Evolutionary conservation across 2,797 vertebrate species (phyloP), one percentile per base, ranked within the genome.

Genomic region (Protosalanx chinensis): DNA sequence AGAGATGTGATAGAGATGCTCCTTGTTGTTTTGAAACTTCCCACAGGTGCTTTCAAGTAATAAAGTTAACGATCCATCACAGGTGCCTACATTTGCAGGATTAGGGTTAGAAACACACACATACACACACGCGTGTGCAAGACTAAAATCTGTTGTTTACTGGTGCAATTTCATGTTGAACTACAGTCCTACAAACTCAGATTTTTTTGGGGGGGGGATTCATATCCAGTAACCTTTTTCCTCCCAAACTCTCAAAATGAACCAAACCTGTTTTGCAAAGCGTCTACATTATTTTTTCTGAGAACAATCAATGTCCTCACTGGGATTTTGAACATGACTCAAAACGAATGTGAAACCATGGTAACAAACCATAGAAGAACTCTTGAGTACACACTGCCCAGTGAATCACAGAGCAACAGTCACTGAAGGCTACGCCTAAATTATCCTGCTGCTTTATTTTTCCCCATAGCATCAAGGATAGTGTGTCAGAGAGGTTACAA

Each of bases 331-430:
- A 82, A 59, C 67, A 71, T 75, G 60, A 70, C 75, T 77, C 83
- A 74, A 72, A 77, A 73, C 77, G 18, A 60, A 79, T 79, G 81
- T 74, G 85, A 86, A 90, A 90, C 88, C 88, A 88, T 90, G 87
- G 86, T 84, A 90, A 90, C 85, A 62, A 78, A 80, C 59, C 78
- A 76, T 69, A 83, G 79, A 80, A 76, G 80, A 84, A 74, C 41
- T 56, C 37, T 23, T 51, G 37, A 53, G 16, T 4, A 3, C 12
- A 41, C 68, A 73, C 61, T 75, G 37, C 61, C 30, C 59, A 76
- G 72, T 85, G 83, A 87, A 81, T 88, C 86, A 86, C 78, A 73
- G 53, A 1, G 66, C 67, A 75, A 69, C 76, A 85, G 80, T 87
- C 79, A 85, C 72, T 81, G 15, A 18, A 56, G 15, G 18, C 64